phyloP scores from a whole-genome alignment of 2,113 vertebrate species.

The Osmerus eperlanus region DNA sequence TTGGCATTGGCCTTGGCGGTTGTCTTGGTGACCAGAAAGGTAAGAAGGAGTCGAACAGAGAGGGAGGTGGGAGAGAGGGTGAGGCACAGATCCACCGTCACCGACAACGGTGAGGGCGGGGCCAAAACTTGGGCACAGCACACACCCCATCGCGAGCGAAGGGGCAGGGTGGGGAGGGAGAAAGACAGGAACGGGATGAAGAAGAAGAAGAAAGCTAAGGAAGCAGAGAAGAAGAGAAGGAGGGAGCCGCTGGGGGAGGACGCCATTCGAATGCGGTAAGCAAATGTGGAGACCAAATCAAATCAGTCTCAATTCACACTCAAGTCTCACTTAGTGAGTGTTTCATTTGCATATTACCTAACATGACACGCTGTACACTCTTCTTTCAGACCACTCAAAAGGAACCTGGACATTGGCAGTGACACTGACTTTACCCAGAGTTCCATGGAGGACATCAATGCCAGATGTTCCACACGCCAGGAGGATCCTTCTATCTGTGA shows the following conservation, averaged over 20 bases:
- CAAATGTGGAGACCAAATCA: not conserved
- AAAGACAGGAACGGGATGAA: conserved; percentile 60
- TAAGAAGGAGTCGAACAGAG: conserved; percentile 55
- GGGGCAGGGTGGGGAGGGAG: conserved; percentile 48
- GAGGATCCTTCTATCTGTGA: conserved; percentile 70
- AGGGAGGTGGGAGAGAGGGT: conserved; percentile 46
- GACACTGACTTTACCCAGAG: conserved; percentile 78
- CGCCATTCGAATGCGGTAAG: conserved; percentile 81
- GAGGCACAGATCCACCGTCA: conserved; percentile 49
- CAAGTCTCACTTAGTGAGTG: too few relatives aligned
- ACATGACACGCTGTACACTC: not conserved
- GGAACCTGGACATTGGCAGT: conserved; percentile 73
- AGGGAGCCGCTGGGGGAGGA: conserved; percentile 86
- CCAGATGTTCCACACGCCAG: conserved; percentile 50
- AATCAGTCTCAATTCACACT: not conserved
- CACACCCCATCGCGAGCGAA: conserved; percentile 43
- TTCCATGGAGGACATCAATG: conserved; percentile 74
- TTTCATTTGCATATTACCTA: too few relatives aligned
- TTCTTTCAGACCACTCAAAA: conserved; percentile 69
- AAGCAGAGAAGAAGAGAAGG: conserved; percentile 71
- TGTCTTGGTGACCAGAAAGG: conserved; percentile 69
- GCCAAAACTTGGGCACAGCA: conserved; percentile 49
- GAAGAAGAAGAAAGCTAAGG: conserved; percentile 74
- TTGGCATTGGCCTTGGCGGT: conserved; percentile 59
- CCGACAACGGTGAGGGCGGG: conserved; percentile 27